Base-by-base conservation (phyloP, 2,113 vertebrate genomes). In the Grammomys dolichurus region DNA sequence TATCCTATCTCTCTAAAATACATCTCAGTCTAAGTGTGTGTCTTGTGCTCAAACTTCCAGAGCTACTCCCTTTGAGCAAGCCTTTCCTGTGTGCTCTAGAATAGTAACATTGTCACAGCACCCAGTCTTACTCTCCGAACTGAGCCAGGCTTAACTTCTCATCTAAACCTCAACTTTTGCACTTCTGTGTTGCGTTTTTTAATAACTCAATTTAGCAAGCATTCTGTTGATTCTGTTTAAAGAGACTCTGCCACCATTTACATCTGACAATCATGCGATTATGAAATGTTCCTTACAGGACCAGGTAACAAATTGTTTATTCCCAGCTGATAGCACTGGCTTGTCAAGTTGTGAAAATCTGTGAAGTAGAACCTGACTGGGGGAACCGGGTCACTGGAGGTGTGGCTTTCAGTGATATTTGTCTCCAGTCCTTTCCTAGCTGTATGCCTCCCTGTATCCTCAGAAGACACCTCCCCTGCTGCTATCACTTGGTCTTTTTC, bases 1-100 rank as follows among this genome's bases (percentile, higher is more conserved):
- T 58, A 90, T 90, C 63, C 8, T 67, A 24, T 92, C 80, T 91
- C n/a, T 89, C 24, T 75, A 91, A 96, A 90, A 92, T 80, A 76
- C n/a, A 31, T 91, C 78, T 76, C 24, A 75, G 40, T 73, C 3
- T 87, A 54, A 40, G 33, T 36, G 16, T 54, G 19, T 58, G 11
- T 16, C 80, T 82, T 40, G 80, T 60, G 56, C 46, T 81, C 48
- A 80, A 54, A 40, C 1, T 22, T 54, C 48, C 31, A 54, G 78
- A 56, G 19, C 4, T 22, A 80, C 9, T 36, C 10, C 20, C 36
- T 13, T 65, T 31, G 4, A 90, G 4, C 12, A 78, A 87, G 17
- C n/a, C n/a, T 96, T n/a, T 54, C 82, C 70, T 0, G 14, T 12
- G 16, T 60, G 56, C 22, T 82, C 80, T 60, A 40, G 22, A 60